Conservation (phyloP, 2,113 vertebrate species). For the Vanacampus margaritifer region DNA sequence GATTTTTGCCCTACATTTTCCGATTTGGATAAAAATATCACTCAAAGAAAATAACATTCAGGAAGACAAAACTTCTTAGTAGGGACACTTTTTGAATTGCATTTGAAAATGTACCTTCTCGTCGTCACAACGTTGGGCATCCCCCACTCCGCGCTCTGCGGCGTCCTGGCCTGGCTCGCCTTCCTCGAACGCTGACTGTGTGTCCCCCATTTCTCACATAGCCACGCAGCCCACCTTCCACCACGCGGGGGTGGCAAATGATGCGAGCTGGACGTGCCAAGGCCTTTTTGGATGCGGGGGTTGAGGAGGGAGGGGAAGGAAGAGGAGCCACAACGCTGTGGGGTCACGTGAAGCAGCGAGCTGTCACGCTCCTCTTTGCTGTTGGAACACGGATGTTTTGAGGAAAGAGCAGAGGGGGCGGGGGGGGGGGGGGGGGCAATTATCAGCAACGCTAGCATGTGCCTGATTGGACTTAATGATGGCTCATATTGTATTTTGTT, state of each 20-base stretch:
- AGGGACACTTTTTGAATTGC: neutral
- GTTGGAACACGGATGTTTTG: neutral
- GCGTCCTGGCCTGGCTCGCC: constrained; percentile 40
- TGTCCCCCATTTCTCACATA: constrained; percentile 72
- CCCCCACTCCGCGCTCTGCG: neutral
- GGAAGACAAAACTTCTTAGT: no score
- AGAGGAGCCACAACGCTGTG: neutral
- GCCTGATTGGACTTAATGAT: neutral
- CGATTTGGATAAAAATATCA: no score
- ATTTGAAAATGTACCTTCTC: neutral
- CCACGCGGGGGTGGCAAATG: constrained; percentile 62
- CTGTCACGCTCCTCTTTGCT: constrained; percentile 48
- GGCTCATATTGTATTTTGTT: neutral
- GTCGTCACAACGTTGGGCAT: neutral
- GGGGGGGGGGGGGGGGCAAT: neutral
- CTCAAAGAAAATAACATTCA: no score
- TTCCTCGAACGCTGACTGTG: constrained; percentile 75
- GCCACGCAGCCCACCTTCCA: no score
- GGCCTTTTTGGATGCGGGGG: constrained; percentile 70
- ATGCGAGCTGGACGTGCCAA: constrained; percentile 50
- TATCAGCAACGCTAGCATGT: neutral
- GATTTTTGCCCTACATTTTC: no score
- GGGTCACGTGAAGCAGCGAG: constrained; percentile 76
- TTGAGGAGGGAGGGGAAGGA: neutral
- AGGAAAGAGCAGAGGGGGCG: neutral